Evolutionary conservation across 2,888 invertebrate species (phyloP).

Genomic region (Callinectes sapidus): DNA sequence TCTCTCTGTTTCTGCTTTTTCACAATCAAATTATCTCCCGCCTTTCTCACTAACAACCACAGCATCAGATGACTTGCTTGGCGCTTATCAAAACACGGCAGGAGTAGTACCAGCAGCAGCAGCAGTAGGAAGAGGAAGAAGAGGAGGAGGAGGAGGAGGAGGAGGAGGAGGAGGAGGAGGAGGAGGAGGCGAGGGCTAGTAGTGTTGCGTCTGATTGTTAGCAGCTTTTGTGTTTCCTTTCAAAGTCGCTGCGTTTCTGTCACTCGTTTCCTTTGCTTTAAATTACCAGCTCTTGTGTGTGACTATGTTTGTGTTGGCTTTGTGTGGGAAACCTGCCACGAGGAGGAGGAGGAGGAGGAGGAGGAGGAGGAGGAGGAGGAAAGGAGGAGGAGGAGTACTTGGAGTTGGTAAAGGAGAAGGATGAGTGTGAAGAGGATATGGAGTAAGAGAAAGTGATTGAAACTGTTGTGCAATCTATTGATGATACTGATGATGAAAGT

Average conservation of each 20-base stretch:
- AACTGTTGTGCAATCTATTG: background rate
- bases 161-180: background rate
- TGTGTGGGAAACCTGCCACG: background rate
- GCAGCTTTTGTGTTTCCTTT: background rate
- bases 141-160: too few relatives aligned
- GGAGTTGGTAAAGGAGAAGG: background rate
- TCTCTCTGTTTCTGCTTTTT: background rate
- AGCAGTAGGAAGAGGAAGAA: background rate
- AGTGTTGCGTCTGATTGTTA: background rate
- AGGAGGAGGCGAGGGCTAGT: background rate
- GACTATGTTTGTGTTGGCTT: background rate
- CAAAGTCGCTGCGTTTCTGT: background rate
- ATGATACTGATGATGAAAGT: background rate
- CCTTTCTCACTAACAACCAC: background rate
- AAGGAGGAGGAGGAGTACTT: background rate
- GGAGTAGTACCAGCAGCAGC: background rate
- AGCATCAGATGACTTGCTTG: background rate
- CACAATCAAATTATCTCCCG: background rate
- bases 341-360: background rate
- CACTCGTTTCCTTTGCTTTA: background rate
- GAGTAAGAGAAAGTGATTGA: background rate
- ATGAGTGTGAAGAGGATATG: background rate
- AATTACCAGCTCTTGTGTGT: background rate
- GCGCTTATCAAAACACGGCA: background rate
- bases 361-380: background rate